phyloP scores from a whole-genome alignment of 2,888 invertebrate species.

The Omphaloscelis lunosa region DNA sequence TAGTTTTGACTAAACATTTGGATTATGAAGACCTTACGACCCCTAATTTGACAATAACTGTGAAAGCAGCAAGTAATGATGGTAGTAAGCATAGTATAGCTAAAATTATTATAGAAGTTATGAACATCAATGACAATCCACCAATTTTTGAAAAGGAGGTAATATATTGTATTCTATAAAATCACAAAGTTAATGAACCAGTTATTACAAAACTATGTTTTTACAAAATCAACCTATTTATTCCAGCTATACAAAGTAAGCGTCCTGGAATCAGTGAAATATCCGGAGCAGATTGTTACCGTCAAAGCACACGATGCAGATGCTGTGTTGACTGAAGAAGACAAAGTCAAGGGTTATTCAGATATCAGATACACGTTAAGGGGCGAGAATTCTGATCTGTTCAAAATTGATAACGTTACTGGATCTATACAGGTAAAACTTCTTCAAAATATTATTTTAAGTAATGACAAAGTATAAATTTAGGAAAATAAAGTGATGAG shows the following conservation, averaged over 20 bases:
- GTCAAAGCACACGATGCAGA: slow-evolving; percentile 94
- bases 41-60: slow-evolving; percentile 90
- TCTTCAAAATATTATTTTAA: no score
- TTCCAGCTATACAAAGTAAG: slow-evolving; percentile 92
- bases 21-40: slow-evolving; percentile 94
- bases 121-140: slow-evolving; percentile 95
- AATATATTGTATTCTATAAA: slow-evolving; percentile 52
- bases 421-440: slow-evolving; percentile 91
- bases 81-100: slow-evolving; percentile 92
- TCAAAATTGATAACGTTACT: slow-evolving; percentile 93
- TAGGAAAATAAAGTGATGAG: no score
- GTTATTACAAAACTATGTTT: no score
- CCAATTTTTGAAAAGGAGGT: slow-evolving; percentile 93
- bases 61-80: slow-evolving; percentile 90
- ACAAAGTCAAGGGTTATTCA: slow-evolving; percentile 92
- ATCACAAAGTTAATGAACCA: not conserved
- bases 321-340: slow-evolving; percentile 90
- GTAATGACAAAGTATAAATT: no score
- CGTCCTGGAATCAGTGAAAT: slow-evolving; percentile 92
- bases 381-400: slow-evolving; percentile 94
- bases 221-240: no score
- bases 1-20: slow-evolving; percentile 93
- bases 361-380: slow-evolving; percentile 93
- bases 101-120: slow-evolving; percentile 92
- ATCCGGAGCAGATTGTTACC: slow-evolving; percentile 92